Base-by-base conservation (phyloP, 2,113 vertebrate species). In the Acanthochromis polyacanthus region DNA sequence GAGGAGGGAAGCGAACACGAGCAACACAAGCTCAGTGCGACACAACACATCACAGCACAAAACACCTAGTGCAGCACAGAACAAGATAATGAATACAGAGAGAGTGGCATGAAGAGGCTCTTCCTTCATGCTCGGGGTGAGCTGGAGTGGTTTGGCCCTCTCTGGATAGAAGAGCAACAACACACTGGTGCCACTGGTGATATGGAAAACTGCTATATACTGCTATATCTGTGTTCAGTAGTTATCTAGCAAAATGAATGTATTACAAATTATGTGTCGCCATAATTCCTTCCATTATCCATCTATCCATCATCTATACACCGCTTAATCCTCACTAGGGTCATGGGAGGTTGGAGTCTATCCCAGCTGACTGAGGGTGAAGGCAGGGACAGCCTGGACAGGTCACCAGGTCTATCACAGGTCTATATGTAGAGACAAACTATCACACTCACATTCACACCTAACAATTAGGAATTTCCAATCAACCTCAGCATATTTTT, bases 31-130 rank as follows among this genome's bases (percentile, higher is more conserved):
- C 79, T 61, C 65, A 14, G 57, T 4, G 57, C 73, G 23, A 68
- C 79, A 62, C 69, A 55, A 20, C 73, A 76, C 80, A 61, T 56
- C 81, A 79, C 56, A 80, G 30, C 38, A 23, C 80, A 75, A 77
- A 81, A 81, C 80, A 76, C 66, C 63, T 69, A 64, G 62, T 58
- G 75, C 14, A 56, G 32, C 71, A 64, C 68, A 57, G 68, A 81
- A 83, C 22, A 78, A 82, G 78, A 86, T 86, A 85, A 90, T 78
- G 74, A 83, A 89, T 60, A 78, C 58, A 83, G 73, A 75, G 75
- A 30, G 74, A 78, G 76, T 60, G 78, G 80, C 59, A 9, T 81
- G 70, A 82, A 86, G 82, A 85, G 86, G 76, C 63, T 75, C 78
- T 70, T 77, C 76, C 72, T 72, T 81, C 60, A 53, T 75, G 71